Percentiles rank a stretch among this genome's conserved stretches.
These are phyloP conservation scores for Andrena marginata DNA, from an alignment of 2,888 invertebrate genomes.

Conservation along the genomic window DNA sequence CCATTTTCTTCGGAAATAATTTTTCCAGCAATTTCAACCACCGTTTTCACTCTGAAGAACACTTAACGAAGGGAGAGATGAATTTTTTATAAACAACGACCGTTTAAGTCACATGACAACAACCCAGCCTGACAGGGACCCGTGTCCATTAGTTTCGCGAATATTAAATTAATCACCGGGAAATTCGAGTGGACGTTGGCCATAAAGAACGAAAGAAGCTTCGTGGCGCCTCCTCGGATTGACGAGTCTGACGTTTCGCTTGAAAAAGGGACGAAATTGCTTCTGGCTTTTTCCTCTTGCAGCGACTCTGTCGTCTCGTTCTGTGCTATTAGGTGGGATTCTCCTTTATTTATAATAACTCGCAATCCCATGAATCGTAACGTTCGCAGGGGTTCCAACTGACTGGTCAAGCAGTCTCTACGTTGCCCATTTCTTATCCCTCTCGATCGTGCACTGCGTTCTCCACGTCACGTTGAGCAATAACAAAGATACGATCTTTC, in stretches of 20 bases:
- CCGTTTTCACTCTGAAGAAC: no score
- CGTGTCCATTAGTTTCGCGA: no score
- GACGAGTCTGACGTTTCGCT: neutral
- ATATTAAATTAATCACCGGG: no score
- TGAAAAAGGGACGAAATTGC: slow-evolving; percentile 15
- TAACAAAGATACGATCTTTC: no score
- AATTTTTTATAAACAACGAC: no score
- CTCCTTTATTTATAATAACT: slow-evolving; percentile 46
- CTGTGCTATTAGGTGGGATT: slow-evolving; percentile 37
- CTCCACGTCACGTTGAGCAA: no score
- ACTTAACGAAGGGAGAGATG: no score
- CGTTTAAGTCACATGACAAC: no score
- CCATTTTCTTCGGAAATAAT: no score
- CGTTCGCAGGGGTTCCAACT: slow-evolving; percentile 22
- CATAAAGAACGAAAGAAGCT: neutral
- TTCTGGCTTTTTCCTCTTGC: slow-evolving; percentile 11
- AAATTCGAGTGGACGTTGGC: no score
- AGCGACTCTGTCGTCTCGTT: neutral
- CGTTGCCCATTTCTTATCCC: slow-evolving; percentile 12
- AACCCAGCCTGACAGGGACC: no score
- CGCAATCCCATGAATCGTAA: slow-evolving; percentile 11
- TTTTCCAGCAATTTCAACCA: no score
- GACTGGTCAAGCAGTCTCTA: slow-evolving; percentile 4
- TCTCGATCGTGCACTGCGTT: slow-evolving; percentile 17
- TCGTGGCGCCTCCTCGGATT: neutral